These are phyloP conservation scores for Catharus bicknelli DNA, from an alignment of 2,113 vertebrate genomes.

Conservation along the genomic window DNA sequence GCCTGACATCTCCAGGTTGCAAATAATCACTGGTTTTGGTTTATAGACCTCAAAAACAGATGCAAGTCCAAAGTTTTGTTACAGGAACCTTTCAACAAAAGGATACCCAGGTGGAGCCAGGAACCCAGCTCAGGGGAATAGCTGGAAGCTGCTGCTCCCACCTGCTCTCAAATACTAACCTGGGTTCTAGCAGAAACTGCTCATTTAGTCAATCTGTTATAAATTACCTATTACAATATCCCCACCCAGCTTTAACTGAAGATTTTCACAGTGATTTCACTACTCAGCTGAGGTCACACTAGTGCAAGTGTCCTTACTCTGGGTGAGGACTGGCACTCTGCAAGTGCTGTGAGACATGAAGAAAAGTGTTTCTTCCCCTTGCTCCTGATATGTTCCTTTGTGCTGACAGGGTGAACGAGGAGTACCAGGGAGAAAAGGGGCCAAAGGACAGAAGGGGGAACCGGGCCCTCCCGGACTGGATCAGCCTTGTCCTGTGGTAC, in stretches of 20 bases:
- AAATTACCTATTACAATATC: not conserved
- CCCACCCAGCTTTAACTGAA: not conserved
- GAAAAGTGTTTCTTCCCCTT: not conserved
- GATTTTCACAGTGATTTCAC: not conserved
- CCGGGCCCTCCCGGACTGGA: constrained; percentile 94
- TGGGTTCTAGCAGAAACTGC: not conserved
- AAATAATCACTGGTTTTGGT: not conserved
- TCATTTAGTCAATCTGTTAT: not conserved
- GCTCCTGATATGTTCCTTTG: not conserved
- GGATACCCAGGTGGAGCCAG: not conserved
- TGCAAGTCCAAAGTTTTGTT: not conserved
- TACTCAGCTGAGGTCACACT: not conserved
- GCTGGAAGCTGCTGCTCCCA: not conserved
- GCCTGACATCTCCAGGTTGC: not conserved
- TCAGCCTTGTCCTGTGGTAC: constrained; percentile 96
- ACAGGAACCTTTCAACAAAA: not conserved
- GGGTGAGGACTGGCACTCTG: not conserved
- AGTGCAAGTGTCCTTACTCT: not conserved
- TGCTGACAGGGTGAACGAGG: constrained; percentile 88
- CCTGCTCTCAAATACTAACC: not conserved
- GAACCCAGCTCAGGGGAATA: not conserved
- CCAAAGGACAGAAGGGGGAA: constrained; percentile 95
- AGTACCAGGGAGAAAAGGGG: constrained; percentile 86
- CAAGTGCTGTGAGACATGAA: not conserved
- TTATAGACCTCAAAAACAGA: not conserved